phyloP scores from a whole-genome alignment of 35 echinoderm and acorn worm genomes.

The Eucidaris tribuloides region DNA sequence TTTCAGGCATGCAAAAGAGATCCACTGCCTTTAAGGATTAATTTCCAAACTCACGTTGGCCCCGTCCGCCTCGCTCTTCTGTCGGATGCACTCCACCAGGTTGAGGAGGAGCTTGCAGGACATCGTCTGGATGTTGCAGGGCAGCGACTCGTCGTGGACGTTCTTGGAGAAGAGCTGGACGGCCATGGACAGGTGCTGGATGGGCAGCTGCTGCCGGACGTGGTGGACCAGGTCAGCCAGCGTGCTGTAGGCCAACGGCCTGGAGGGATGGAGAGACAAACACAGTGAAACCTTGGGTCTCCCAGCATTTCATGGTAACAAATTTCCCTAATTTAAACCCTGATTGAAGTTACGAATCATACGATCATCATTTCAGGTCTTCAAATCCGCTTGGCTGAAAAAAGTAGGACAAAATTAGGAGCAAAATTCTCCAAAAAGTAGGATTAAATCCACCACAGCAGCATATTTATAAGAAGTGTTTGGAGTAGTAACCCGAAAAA shows the following conservation, averaged over 20 bases:
- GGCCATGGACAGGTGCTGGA: conserved; percentile 92
- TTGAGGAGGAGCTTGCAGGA: conserved; percentile 98
- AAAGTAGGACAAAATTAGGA: too few species aligned
- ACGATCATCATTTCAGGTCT: too few species aligned
- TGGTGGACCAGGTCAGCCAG: conserved; percentile 97
- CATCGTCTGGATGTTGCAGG: conserved; percentile 99
- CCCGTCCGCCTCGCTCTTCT: conserved; percentile 94
- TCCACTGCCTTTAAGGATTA: too few species aligned
- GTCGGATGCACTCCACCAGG: conserved; percentile 93
- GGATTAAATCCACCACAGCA: too few species aligned
- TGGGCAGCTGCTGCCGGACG: conserved; percentile 84
- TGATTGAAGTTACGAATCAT: too few species aligned
- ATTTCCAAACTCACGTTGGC: conserved; percentile 84
- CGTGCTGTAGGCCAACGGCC: conserved; percentile 96
- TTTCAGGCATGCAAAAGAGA: too few species aligned
- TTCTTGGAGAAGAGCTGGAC: conserved; percentile 99
- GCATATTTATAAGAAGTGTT: too few species aligned
- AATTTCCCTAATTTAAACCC: too few species aligned
- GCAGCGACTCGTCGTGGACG: conserved; percentile 96
- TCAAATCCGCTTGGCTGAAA: too few species aligned
- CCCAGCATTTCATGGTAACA: too few species aligned
- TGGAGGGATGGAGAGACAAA: conserved; percentile 1
- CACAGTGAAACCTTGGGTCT: background rate
- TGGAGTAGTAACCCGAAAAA: too few species aligned
- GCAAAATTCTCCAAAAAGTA: too few species aligned